phyloP scores from a whole-genome alignment of 2,797 vertebrate species.

The Calcarius lapponicus region DNA sequence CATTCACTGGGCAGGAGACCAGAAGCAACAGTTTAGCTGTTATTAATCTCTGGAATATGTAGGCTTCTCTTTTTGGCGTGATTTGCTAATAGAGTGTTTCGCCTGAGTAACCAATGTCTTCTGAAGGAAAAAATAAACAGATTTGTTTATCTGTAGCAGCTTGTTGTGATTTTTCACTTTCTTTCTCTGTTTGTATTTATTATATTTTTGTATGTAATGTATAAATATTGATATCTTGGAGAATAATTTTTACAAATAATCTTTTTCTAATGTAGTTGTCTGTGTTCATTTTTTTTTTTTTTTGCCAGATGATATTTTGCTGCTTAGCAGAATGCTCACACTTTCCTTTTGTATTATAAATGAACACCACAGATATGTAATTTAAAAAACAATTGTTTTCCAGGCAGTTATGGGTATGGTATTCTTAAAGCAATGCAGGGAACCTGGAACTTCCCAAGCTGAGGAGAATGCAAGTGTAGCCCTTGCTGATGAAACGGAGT shows the following conservation, averaged over 20 bases:
- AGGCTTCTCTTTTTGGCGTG: constrained; percentile 16
- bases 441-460: neutral
- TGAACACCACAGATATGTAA: neutral
- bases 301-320: neutral
- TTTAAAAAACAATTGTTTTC: neutral
- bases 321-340: neutral
- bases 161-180: constrained; percentile 16
- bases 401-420: neutral
- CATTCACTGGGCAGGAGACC: constrained; percentile 14
- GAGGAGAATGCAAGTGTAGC: neutral
- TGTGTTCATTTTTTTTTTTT: neutral
- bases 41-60: constrained; percentile 39
- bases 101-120: constrained; percentile 21
- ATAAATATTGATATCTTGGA: neutral
- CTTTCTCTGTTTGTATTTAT: neutral
- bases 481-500: neutral
- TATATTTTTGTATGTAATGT: neutral
- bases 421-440: neutral
- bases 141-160: constrained; percentile 6
- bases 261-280: neutral
- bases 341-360: neutral
- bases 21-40: constrained; percentile 24
- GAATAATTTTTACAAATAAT: neutral
- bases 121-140: constrained; percentile 22
- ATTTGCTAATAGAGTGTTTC: neutral